Base-by-base conservation (phyloP, 2,888 invertebrate genomes). In the Osedax fenrisi region DNA sequence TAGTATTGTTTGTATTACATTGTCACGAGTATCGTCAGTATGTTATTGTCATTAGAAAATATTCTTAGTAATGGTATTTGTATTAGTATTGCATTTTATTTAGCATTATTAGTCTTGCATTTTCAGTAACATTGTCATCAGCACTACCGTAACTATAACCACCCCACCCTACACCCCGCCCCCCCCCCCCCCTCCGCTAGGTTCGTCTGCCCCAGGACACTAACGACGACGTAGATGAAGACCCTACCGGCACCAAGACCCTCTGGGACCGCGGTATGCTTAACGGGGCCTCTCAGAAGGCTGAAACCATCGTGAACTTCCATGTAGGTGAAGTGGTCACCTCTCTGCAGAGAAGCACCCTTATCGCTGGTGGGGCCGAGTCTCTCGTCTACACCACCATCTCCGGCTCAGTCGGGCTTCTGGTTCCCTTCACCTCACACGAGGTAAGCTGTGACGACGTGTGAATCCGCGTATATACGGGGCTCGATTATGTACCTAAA, bases 201-300 rank as follows among this genome's bases (percentile, higher is more conserved):
- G 81, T 82, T 22, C 80, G 84, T 3, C 77, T 85, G 74, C 94
- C 97, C 0, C 89, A 90, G 73, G 92, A 92, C 75, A 91, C 94
- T 1, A 91, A 91, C 26, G 98, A 98, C 85, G 97, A 98, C 83
- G 94, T 98, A 0, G 97, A 98, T 84, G 98, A 99, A 85, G 98
- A 99, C 86, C 98, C 97, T 0, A 97, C 97, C 0, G 97, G 97
- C 66, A 95, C 94, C 82, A 95, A 96, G 84, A 93, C 96, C 0
- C 86, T 98, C 0, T 98, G 97, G 97, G 88, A 89, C 80, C 84
- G 87, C 86, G 92, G 96, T 76, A 87, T 94, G 68, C 85, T 97
- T 17, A 96, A 94, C 82, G 97, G 97, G 21, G 96, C 98, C 0
- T 94, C 96, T 0, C 97, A 98, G 82, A 99, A 98, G 85, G 91